Percentiles rank a stretch among this genome's conserved stretches.
phyloP scores from a whole-genome alignment of 2,888 invertebrate species.

The Ethmia dodecea region DNA sequence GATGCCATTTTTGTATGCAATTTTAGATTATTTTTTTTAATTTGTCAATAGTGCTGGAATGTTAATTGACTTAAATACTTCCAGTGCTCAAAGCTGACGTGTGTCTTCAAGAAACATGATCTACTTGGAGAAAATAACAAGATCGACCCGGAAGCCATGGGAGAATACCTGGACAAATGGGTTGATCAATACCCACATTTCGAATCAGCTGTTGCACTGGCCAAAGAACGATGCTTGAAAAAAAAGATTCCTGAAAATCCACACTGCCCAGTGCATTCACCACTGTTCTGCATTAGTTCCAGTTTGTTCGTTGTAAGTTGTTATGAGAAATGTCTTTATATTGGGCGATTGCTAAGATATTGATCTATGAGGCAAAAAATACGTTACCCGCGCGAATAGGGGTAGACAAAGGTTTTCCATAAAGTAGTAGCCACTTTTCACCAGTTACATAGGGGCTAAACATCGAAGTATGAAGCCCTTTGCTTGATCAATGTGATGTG shows the following conservation, averaged over 20 bases:
- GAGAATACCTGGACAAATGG: slow-evolving; percentile 34
- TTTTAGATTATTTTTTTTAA: too few species aligned
- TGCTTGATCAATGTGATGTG: too few species aligned
- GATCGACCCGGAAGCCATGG: slow-evolving; percentile 35
- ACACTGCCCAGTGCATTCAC: slow-evolving; percentile 41
- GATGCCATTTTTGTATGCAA: too few species aligned
- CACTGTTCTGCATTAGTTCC: slow-evolving; percentile 40
- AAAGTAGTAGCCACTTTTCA: too few species aligned
- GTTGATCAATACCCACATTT: slow-evolving; percentile 32
- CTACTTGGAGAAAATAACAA: slow-evolving; percentile 33
- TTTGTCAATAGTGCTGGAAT: too few species aligned
- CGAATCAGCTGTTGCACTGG: slow-evolving; percentile 27
- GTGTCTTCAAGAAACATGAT: slow-evolving; percentile 40
- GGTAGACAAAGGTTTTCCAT: too few species aligned
- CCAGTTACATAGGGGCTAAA: too few species aligned
- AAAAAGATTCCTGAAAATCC: slow-evolving; percentile 35
- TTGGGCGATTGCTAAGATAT: too few species aligned
- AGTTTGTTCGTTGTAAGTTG: slow-evolving; percentile 37
- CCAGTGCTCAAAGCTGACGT: slow-evolving; percentile 48
- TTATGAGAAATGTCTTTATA: too few species aligned
- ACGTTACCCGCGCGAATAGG: too few species aligned
- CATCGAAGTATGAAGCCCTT: too few species aligned
- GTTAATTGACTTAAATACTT: slow-evolving; percentile 19
- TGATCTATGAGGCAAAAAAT: too few species aligned
- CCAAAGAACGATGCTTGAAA: slow-evolving; percentile 36